Base-by-base conservation (phyloP, 2,888 invertebrate genomes). In the Phaonia tiefii region DNA sequence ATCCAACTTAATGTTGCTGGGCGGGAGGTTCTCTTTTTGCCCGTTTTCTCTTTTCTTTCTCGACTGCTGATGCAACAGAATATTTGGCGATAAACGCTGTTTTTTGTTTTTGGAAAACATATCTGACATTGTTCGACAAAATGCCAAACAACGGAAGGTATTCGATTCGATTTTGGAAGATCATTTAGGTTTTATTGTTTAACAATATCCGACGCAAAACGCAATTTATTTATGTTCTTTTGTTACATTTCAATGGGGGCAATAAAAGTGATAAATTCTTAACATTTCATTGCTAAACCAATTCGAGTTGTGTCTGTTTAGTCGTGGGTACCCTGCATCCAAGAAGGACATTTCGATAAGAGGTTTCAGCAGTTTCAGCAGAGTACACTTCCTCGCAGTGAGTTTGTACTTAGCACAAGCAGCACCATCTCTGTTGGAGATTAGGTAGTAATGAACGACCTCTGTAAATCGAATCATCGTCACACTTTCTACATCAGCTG, bases 191-290 rank as follows among this genome's bases (percentile, higher is more conserved):
- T 60, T 60, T 60, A 60, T 60, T 37, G 58, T 31, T 37, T 1
- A 31, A 15, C 56, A 60, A 49, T 17, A 39, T 15, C n/a, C 22
- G 11, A 15, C 44, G 20, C 11, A 15, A 39, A 49, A 39, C 26
- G 31, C 17, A 51, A 60, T 54, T 80, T 77, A 77, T 80, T 80
- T 75, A 54, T 81, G 75, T 78, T 81, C 81, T 78, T 81, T 81
- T 75, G 78, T 75, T 81, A 42, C 75, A 78, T 81, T 78, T 81
- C 75, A 75, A 66, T 71, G 70, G 74, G 78, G 44, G 49, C 75
- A 71, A 67, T 54, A 75, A 44, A 69, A 78, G 81, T 75, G 78
- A 81, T 81, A 81, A 81, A 81, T 81, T 81, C 74, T 75, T 75
- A 25, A 81, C 77, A 78, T 78, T 58, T 31, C 49, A 71, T 15